Evolutionary conservation across 2,888 invertebrate genomes (phyloP).

Genomic region (Brachyopa scutellaris): DNA sequence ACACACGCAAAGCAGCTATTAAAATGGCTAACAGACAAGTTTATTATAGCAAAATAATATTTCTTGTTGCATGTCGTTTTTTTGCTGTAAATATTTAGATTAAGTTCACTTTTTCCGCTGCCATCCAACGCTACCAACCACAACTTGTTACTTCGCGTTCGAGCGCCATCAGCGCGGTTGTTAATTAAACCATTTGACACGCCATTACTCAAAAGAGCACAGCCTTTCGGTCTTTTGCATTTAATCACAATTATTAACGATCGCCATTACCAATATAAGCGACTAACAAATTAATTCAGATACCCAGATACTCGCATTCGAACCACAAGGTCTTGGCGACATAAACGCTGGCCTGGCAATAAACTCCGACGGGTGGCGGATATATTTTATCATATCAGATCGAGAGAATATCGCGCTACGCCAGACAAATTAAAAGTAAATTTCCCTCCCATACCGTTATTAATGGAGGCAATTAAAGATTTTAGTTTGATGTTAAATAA

Average conservation of each 20-base stretch:
- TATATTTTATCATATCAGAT: constrained; percentile 36
- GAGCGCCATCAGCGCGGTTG: constrained; percentile 10
- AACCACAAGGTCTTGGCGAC: constrained; percentile 1
- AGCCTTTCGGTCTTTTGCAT: constrained; percentile 9
- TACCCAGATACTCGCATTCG: no score
- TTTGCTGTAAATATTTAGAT: not conserved
- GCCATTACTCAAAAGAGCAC: constrained; percentile 32
- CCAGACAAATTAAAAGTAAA: constrained; percentile 56
- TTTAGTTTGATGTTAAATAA: constrained; percentile 52
- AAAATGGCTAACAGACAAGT: constrained; percentile 10
- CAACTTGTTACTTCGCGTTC: no score
- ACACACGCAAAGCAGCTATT: constrained; percentile 12
- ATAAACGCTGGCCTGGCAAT: constrained; percentile 8
- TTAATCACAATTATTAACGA: constrained; percentile 45
- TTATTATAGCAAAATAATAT: no score
- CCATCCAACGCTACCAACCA: not conserved
- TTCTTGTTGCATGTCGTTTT: constrained; percentile 5
- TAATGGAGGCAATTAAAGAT: constrained; percentile 56
- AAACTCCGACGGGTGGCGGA: constrained; percentile 33
- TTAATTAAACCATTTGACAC: constrained; percentile 58
- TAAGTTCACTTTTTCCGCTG: not conserved
- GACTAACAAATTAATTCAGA: constrained; percentile 55
- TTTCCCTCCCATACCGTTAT: constrained; percentile 45
- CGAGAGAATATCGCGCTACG: constrained; percentile 49
- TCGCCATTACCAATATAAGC: constrained; percentile 29